Evolutionary conservation across 2,797 vertebrate genomes (phyloP).

Genomic region (Spheniscus humboldti): DNA sequence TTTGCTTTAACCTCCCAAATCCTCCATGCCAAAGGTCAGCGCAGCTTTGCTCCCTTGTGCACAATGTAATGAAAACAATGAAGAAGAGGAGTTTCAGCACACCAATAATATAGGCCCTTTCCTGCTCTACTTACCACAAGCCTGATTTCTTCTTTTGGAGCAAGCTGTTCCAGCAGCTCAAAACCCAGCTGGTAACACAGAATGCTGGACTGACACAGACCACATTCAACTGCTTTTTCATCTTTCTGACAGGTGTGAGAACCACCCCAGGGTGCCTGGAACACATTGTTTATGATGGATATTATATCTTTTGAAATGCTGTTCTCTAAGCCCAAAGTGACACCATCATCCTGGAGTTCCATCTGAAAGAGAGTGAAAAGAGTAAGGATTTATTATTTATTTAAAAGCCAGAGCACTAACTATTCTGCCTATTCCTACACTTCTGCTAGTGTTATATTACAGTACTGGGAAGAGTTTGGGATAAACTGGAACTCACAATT

Average conservation of each 20-base stretch:
- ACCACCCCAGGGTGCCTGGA: conserved; percentile 98
- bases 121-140: conserved; percentile 87
- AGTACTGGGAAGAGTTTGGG: background rate
- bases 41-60: background rate
- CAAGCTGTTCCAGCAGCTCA: conserved; percentile 92
- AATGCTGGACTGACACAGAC: conserved; percentile 96
- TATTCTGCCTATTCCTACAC: background rate
- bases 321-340: conserved; percentile 94
- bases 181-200: conserved; percentile 97
- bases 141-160: conserved; percentile 92
- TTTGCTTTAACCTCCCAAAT: background rate
- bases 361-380: conserved; percentile 81
- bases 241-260: conserved; percentile 98
- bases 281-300: conserved; percentile 97
- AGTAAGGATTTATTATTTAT: conserved; percentile 24
- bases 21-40: background rate
- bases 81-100: background rate
- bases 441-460: background rate
- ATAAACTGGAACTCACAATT: background rate
- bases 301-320: conserved; percentile 94
- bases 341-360: conserved; percentile 96
- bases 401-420: background rate
- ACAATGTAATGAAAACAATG: background rate
- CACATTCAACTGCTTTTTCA: conserved; percentile 92
- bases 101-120: background rate